Evolutionary conservation across 2,888 invertebrate species (phyloP), one percentile per base, ranked within the genome.

Genomic region (Therioaphis trifolii): DNA sequence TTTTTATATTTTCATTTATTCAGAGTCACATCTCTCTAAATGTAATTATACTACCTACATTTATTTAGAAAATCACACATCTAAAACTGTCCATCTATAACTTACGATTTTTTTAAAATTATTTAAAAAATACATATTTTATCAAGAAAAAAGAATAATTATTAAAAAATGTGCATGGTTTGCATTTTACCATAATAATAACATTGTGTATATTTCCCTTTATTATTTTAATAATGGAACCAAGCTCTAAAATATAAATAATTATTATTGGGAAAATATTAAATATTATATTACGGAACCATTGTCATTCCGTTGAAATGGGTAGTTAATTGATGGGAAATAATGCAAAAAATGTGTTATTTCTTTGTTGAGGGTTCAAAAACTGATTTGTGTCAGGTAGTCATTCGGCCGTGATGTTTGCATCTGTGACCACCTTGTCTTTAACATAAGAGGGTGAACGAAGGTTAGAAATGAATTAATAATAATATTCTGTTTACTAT

Each of bases 221-320:
- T 15, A 58, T 0, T 21, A n/a, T 58, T 40, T 40, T 3, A 18
- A 49, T 71, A 58, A 75, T 58, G 40, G 40, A 58, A 58, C 35
- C 40, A 24, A 11, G 12, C 18, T 14, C 14, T 63, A 35, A 5
- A 35, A 35, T 35, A 35, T 35, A 46, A 77, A 77, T 46, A 76
- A 35, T 21, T 68, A 52, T 24, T 77, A 66, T 43, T 40, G 21
- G 15, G 21, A 11, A n/a, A 69, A 18, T 27, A 27, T 79, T 68
- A 78, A 69, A 68, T n/a, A n/a, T n/a, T n/a, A n/a, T n/a, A n/a
- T n/a, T n/a, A n/a, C n/a, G n/a, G n/a, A n/a, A n/a, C n/a, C n/a
- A 52, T 78, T 78, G 55, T 69, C 78, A 78, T 78, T 12, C 35
- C n/a, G 55, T 27, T 66, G 68, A 69, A 78, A 78, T 55, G 78